Conservation (phyloP, 2,888 invertebrate genomes). For the Beris chalybata region DNA sequence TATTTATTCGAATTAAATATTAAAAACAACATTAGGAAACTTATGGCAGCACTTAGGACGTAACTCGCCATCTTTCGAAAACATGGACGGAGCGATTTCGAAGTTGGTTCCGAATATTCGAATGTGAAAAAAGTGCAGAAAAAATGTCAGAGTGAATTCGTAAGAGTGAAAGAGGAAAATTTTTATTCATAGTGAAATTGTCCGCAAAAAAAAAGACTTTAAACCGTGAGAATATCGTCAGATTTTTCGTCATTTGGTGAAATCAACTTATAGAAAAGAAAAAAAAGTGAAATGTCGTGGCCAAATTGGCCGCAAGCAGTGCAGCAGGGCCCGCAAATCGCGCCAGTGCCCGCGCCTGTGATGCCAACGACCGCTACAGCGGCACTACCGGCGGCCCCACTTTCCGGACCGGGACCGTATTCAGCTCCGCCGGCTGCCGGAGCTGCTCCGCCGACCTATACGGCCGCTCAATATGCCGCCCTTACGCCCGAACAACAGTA, state of each 20-base stretch:
- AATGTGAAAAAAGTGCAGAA: background rate
- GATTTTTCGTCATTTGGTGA: too few species aligned
- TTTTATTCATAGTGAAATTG: background rate
- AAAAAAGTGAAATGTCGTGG: conserved; percentile 34
- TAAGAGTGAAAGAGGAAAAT: background rate
- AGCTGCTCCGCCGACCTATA: conserved; percentile 30
- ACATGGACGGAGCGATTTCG: too few species aligned
- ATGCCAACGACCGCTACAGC: conserved; percentile 17
- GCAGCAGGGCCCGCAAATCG: conserved; percentile 4
- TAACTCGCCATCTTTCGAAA: too few species aligned
- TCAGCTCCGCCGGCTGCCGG: conserved; percentile 3
- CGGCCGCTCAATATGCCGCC: conserved; percentile 51
- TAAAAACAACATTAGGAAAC: too few species aligned
- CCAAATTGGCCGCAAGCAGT: conserved; percentile 31
- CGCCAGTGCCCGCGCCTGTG: conserved; percentile 6
- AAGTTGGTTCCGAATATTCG: too few species aligned
- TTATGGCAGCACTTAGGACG: too few species aligned
- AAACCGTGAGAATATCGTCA: too few species aligned
- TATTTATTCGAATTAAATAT: too few species aligned
- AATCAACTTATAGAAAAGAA: too few species aligned
- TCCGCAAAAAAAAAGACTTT: too few species aligned
- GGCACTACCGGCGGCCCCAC: conserved; percentile 33
- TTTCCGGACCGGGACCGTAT: conserved; percentile 44
- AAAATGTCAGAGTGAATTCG: background rate
- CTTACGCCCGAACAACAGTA: conserved; percentile 54